A percentile compares a stretch with the other conserved stretches of the same genome.
These are phyloP conservation scores for Pelvicachromis taeniatus DNA, from an alignment of 2,113 vertebrate genomes.

Conservation along the genomic window DNA sequence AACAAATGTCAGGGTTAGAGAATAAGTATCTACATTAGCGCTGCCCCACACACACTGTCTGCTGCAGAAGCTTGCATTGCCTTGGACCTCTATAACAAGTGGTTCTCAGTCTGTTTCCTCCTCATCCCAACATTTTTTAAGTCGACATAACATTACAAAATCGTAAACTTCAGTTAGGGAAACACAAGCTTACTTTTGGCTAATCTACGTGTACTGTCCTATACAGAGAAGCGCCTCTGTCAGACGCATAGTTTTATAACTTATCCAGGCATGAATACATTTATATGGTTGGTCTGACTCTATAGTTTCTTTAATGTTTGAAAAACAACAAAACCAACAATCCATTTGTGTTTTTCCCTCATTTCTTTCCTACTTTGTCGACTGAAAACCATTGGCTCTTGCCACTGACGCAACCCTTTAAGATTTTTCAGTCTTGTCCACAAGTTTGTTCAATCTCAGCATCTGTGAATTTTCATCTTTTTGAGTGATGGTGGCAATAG, in stretches of 20 bases:
- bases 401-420: rapidly evolving
- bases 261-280: not conserved
- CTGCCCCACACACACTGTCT: not conserved
- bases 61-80: not conserved
- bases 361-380: not conserved
- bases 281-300: not conserved
- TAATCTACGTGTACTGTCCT: not conserved
- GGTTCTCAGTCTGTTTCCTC: not conserved
- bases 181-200: not conserved
- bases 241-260: not conserved
- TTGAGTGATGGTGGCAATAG: not conserved
- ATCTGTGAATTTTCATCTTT: not conserved
- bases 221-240: not conserved
- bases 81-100: not conserved
- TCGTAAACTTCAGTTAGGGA: not conserved
- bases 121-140: not conserved
- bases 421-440: not conserved
- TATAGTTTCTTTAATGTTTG: not conserved
- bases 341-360: not conserved
- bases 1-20: not conserved
- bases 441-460: not conserved
- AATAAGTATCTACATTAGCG: not conserved
- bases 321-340: not conserved
- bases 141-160: not conserved
- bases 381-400: not conserved